phyloP scores from a whole-genome alignment of 2,888 invertebrate genomes.

The Adela reaumurella region DNA sequence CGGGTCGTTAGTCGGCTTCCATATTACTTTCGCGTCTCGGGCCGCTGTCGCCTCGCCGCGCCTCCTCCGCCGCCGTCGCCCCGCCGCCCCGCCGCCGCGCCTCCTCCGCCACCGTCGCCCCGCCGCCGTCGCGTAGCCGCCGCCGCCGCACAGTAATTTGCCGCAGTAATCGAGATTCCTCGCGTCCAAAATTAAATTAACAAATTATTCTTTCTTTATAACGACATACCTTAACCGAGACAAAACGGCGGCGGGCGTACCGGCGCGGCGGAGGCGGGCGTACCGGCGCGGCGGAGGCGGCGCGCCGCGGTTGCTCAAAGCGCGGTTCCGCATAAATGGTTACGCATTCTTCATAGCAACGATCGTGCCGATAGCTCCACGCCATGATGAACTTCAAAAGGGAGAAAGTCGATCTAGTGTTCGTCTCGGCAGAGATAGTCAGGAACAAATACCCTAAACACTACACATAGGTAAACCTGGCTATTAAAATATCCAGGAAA shows the following conservation, averaged over 20 bases:
- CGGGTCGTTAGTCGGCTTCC: neutral
- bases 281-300: slow-evolving; percentile 21
- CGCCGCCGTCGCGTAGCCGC: too few species aligned
- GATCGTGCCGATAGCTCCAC: too few species aligned
- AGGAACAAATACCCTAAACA: too few species aligned
- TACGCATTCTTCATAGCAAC: too few species aligned
- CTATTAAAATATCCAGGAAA: too few species aligned
- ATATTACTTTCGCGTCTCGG: neutral
- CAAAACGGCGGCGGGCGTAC: too few species aligned
- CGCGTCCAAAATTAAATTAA: slow-evolving; percentile 36
- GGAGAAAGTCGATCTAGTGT: too few species aligned
- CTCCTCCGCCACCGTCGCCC: slow-evolving; percentile 4
- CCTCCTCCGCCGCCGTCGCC: slow-evolving; percentile 4
- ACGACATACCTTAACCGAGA: neutral
- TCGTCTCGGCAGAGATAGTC: too few species aligned
- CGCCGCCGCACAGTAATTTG: slow-evolving; percentile 34
- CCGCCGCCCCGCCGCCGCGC: neutral
- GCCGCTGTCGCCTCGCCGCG: neutral
- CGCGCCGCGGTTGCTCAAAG: too few species aligned
- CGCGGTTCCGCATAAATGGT: too few species aligned
- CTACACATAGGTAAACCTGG: too few species aligned
- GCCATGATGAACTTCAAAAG: too few species aligned
- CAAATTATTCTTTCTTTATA: slow-evolving; percentile 18
- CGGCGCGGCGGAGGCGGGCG: slow-evolving; percentile 18
- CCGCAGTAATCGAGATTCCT: slow-evolving; percentile 41